Conservation (phyloP, 2,888 invertebrate genomes). For the Anodontia alba region DNA sequence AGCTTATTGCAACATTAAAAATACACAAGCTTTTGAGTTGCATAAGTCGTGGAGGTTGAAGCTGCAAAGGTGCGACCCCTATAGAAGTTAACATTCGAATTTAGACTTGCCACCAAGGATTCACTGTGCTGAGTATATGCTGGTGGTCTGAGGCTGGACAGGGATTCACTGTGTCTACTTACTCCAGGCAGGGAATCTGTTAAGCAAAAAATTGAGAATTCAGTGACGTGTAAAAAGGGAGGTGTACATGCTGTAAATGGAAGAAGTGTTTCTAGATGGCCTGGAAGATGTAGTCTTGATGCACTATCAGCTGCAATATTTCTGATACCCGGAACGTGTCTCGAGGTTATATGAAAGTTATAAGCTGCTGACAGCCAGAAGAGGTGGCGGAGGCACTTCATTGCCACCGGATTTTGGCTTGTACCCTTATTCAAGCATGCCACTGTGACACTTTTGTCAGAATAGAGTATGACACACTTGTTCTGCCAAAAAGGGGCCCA, state of each 20-base stretch:
- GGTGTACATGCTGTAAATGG: not conserved
- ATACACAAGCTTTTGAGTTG: not conserved
- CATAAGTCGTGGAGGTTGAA: not conserved
- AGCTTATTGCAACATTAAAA: not conserved
- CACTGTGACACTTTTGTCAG: conserved; percentile 24
- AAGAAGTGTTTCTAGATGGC: not conserved
- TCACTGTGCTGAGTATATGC: not conserved
- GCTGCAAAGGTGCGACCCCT: not conserved
- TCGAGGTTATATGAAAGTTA: conserved; percentile 14
- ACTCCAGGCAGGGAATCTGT: not conserved
- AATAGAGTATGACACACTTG: conserved; percentile 16
- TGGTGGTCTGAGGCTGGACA: too few relatives aligned
- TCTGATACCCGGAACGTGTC: not conserved
- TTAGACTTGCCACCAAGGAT: not conserved
- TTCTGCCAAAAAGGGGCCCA: conserved; percentile 7
- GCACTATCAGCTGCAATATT: conserved; percentile 20
- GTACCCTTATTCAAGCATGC: conserved; percentile 25
- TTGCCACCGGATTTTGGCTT: not conserved
- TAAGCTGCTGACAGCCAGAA: conserved; percentile 14
- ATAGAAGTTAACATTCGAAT: not conserved
- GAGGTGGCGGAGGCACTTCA: conserved; percentile 10
- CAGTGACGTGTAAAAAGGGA: not conserved
- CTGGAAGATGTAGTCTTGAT: conserved; percentile 9
- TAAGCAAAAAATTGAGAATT: not conserved
- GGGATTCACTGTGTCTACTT: not conserved